Conservation (phyloP, 2,888 invertebrate genomes). For the Yponomeuta plumbellus region DNA sequence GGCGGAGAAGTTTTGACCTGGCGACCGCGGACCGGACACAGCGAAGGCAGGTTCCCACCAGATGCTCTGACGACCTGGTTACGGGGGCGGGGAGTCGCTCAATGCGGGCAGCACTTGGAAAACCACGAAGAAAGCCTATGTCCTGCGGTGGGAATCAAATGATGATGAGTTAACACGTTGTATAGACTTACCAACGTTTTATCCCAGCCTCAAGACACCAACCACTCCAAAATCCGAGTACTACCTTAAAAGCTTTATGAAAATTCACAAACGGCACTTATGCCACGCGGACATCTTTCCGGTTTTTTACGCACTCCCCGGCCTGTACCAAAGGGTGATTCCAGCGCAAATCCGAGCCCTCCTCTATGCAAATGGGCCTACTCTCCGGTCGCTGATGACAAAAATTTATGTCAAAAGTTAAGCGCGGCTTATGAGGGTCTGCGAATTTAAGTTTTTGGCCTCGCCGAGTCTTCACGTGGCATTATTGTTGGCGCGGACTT, state of each 20-base stretch:
- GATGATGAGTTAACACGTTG: no score
- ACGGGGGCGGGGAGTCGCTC: no score
- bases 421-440: conserved; percentile 36
- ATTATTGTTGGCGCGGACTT: neutral
- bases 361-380: conserved; percentile 43
- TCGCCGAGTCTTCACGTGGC: conserved; percentile 6
- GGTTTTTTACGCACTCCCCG: neutral
- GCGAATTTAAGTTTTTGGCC: conserved; percentile 25
- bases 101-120: no score
- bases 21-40: no score
- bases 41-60: no score
- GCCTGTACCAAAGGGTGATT: neutral
- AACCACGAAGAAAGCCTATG: no score
- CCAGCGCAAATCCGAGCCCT: conserved; percentile 24
- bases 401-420: conserved; percentile 67
- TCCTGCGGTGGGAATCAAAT: no score
- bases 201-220: neutral
- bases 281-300: neutral
- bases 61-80: no score
- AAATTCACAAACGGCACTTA: neutral
- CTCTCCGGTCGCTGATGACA: conserved; percentile 46
- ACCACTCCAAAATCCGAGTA: neutral
- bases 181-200: no score
- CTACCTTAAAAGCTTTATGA: neutral
- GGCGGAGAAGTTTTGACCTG: no score